Evolutionary conservation across 1,140 invertebrate species (phyloP).

Genomic region (Neodiprion fabricii): DNA sequence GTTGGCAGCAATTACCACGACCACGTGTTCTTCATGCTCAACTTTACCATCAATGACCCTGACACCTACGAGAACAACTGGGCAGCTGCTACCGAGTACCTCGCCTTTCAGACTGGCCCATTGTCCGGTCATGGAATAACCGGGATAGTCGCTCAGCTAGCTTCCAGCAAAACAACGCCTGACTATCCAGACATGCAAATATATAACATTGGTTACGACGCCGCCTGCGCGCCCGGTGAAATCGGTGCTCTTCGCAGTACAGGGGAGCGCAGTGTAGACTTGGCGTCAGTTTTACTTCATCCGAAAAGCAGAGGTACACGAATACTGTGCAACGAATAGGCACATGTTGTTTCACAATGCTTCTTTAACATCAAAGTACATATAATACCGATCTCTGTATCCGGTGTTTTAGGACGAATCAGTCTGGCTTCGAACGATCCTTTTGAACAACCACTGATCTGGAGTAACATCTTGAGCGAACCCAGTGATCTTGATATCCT

Average conservation of each 20-base stretch:
- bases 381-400: too few relatives aligned
- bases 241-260: conserved; percentile 33
- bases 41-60: conserved; percentile 32
- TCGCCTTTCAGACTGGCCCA: conserved; percentile 70
- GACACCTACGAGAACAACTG: conserved; percentile 17
- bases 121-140: conserved; percentile 77
- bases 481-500: conserved; percentile 55
- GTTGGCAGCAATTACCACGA: conserved; percentile 67
- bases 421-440: conserved; percentile 60
- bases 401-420: conserved; percentile 59
- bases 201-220: conserved; percentile 58
- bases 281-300: conserved; percentile 71
- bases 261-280: conserved; percentile 44
- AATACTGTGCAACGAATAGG: conserved; percentile 37
- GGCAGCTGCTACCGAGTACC: conserved; percentile 32
- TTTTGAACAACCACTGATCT: conserved; percentile 63
- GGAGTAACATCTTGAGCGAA: conserved; percentile 64
- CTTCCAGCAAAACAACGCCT: conserved; percentile 64
- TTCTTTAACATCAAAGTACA: too few relatives aligned
- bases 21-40: conserved; percentile 48
- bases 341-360: too few relatives aligned
- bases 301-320: conserved; percentile 75
- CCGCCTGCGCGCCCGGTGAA: conserved; percentile 45
- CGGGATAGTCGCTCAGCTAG: conserved; percentile 67
- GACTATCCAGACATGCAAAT: conserved; percentile 58